These are phyloP conservation scores for Aldrovandia affinis DNA, from an alignment of 2,797 vertebrate species.

Conservation along the genomic window DNA sequence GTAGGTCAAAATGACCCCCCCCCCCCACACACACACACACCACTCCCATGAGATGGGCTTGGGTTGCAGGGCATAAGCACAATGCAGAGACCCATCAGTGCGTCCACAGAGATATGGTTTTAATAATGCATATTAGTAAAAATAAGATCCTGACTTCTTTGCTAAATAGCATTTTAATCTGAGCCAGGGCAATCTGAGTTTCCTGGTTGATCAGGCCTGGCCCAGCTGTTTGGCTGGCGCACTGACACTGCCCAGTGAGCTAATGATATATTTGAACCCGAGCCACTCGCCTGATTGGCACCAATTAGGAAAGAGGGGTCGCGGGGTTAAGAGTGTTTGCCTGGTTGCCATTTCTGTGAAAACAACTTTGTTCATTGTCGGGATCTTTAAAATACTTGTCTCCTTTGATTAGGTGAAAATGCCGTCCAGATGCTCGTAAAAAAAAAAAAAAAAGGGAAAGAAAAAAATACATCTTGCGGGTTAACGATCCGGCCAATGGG, in stretches of 20 bases:
- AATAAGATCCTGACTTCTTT: not conserved
- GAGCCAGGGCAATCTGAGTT: not conserved
- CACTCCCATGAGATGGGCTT: not conserved
- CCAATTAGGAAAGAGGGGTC: conserved; percentile 36
- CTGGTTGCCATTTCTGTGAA: conserved; percentile 76
- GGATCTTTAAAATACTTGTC: conserved; percentile 77
- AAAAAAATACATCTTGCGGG: conserved; percentile 63
- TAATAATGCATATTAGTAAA: not conserved
- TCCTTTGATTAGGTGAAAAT: conserved; percentile 84
- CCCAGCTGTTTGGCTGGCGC: not conserved
- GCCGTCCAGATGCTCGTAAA: conserved; percentile 81
- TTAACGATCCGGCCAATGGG: conserved; percentile 74
- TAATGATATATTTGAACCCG: conserved; percentile 23
- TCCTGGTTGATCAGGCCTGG: not conserved
- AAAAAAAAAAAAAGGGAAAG: conserved; percentile 55
- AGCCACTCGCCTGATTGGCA: conserved; percentile 3
- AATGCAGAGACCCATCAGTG: not conserved
- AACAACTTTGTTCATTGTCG: conserved; percentile 80
- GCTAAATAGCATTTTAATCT: not conserved
- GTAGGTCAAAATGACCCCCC: not conserved
- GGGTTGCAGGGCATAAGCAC: not conserved
- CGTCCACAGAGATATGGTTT: not conserved
- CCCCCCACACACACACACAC: too few species aligned
- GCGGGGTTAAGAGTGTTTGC: conserved; percentile 75
- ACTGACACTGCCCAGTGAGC: not conserved